phyloP scores from a whole-genome alignment of 1,140 invertebrate species.

The Drosophila suzukii region DNA sequence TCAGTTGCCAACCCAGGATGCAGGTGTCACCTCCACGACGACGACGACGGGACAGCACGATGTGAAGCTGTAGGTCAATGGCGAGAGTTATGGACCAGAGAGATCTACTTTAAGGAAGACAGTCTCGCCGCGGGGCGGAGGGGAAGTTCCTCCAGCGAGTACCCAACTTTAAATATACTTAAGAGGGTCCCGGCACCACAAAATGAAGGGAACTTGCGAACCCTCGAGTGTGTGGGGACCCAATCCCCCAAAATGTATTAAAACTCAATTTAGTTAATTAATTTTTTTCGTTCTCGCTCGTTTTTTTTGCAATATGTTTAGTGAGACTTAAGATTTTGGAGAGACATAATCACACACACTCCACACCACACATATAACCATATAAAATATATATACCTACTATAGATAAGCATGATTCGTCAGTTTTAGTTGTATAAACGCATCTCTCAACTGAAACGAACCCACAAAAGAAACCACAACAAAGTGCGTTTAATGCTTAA shows the following conservation, averaged over 20 bases:
- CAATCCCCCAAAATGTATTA: conserved; percentile 35
- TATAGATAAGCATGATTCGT: conserved; percentile 4
- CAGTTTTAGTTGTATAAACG: conserved; percentile 7
- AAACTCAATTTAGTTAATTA: conserved; percentile 43
- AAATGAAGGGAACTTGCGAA: not conserved
- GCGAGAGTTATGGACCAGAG: conserved; percentile 11
- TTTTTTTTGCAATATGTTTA: conserved; percentile 23
- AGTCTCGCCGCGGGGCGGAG: conserved; percentile 5
- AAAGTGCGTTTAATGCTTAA: conserved; percentile 26
- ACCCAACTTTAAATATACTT: conserved; percentile 15
- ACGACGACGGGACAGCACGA: conserved; percentile 33
- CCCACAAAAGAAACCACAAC: not conserved
- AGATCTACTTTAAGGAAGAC: conserved; percentile 24
- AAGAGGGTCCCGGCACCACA: conserved; percentile 6
- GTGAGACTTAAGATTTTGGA: conserved; percentile 20
- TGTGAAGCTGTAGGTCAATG: conserved; percentile 60
- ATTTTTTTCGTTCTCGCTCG: conserved; percentile 16
- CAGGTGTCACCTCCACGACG: not conserved
- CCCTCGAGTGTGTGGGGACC: not conserved
- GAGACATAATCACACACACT: conserved; percentile 34
- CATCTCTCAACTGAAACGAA: conserved; percentile 2
- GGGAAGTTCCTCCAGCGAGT: not conserved
- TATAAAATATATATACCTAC: conserved; percentile 5
- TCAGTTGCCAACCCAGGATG: conserved; percentile 52
- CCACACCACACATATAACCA: conserved; percentile 29